These are phyloP conservation scores for Molanna angustata DNA, from an alignment of 2,888 invertebrate genomes.

Conservation along the genomic window DNA sequence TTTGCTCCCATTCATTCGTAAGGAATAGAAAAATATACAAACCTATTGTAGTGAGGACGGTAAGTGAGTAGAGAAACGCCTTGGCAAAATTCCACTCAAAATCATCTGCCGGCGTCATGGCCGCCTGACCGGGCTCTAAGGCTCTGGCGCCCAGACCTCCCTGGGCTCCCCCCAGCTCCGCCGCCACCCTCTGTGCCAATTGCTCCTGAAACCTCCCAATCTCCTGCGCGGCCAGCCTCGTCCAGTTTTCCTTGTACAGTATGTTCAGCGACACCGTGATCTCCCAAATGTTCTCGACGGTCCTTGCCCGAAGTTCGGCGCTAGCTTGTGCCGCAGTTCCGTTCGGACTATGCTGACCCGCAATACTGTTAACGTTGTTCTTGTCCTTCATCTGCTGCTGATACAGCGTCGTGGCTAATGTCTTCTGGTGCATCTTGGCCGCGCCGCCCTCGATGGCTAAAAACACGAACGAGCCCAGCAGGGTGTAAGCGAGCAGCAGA, in stretches of 20 bases:
- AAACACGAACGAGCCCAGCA: slow-evolving; percentile 75
- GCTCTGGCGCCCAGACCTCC: slow-evolving; percentile 35
- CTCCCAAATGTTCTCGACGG: slow-evolving; percentile 91
- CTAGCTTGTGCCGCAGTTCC: slow-evolving; percentile 40
- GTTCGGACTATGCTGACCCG: slow-evolving; percentile 44
- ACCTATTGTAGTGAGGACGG: slow-evolving; percentile 91
- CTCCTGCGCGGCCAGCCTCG: slow-evolving; percentile 70
- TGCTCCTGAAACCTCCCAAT: slow-evolving; percentile 76
- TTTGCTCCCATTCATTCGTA: no score
- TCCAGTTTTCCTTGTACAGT: slow-evolving; percentile 88
- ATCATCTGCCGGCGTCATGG: slow-evolving; percentile 47
- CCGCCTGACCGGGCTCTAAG: slow-evolving; percentile 40
- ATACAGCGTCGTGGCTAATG: slow-evolving; percentile 44
- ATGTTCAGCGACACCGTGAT: slow-evolving; percentile 85
- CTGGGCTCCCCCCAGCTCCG: slow-evolving; percentile 57
- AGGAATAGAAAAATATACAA: slow-evolving; percentile 45
- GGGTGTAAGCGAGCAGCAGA: slow-evolving; percentile 74
- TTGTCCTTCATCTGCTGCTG: slow-evolving; percentile 46
- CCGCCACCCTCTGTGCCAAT: slow-evolving; percentile 71
- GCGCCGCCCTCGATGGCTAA: slow-evolving; percentile 75
- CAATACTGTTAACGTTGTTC: slow-evolving; percentile 41
- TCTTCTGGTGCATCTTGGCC: slow-evolving; percentile 53
- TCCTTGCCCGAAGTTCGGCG: slow-evolving; percentile 50
- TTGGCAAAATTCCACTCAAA: slow-evolving; percentile 87
- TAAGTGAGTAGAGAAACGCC: slow-evolving; percentile 91